Base-by-base conservation (phyloP, 2,797 vertebrate species). In the Simalia tracyae region DNA sequence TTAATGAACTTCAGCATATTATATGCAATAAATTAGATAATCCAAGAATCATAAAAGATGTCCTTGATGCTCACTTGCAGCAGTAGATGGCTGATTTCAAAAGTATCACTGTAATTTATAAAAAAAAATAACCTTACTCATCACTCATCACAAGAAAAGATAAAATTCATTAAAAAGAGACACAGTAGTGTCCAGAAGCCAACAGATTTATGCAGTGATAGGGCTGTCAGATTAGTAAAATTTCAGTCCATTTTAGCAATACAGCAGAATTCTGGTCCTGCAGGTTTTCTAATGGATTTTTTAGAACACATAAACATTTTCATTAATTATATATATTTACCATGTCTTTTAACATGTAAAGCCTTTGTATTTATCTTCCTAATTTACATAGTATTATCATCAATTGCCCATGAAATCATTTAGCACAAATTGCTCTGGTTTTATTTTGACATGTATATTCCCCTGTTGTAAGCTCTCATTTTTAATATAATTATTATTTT, bases 21-120 rank as follows among this genome's bases (percentile, higher is more conserved):
- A 90, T 66, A 94, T 95, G 84, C 28, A 95, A 92, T 89, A 94
- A 95, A 93, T 81, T 92, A 91, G 56, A 26, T 91, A 95, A 90
- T 66, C 2, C 0, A 1, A 91, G 84, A 95, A 87, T 64, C 2
- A 0, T 93, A 92, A 94, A 92, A 92, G 0, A 0, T 60, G 26
- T 76, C 88, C 88, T 94, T 94, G 61, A 0, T 0, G 92, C 93
- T 57, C 72, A 87, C n/a, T 93, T 36, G 36, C 14, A 94, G 86
- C 81, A 36, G 15, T 60, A 94, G 92, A 89, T 54, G 15, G 1
- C 50, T 94, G 68, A 93, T 15, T 89, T 10, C 90, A 85, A 94
- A 96, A 92, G 0, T 76, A 0, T 93, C 85, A 86, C 87, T 42
- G 76, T 76, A 95, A 92, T 24, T 95, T 90, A 68, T 28, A 92